Percentiles rank a stretch among this genome's conserved stretches.
Conservation (phyloP, 2,113 vertebrate genomes). For the Mastomys natalensis region DNA sequence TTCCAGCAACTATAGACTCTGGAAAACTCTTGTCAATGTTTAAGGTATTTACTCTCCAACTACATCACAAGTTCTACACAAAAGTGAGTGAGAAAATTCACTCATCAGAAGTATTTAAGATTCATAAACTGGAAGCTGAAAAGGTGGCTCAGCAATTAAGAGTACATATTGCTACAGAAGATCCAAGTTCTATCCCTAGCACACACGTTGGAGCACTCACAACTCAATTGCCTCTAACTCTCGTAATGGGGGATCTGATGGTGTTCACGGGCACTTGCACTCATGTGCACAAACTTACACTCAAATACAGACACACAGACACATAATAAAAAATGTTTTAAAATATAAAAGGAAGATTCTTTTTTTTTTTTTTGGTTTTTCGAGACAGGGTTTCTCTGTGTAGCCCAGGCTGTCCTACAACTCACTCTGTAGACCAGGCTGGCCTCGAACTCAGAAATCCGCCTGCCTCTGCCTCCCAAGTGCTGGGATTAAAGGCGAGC, state of each 20-base stretch:
- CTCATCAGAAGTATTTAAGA: background rate
- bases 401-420: too few relatives aligned
- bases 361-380: too few relatives aligned
- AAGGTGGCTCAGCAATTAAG: background rate
- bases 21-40: background rate
- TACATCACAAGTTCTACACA: slow-evolving; percentile 10
- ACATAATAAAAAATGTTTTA: background rate
- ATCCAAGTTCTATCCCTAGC: background rate
- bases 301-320: background rate
- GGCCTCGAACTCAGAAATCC: too few relatives aligned
- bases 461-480: too few relatives aligned
- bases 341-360: background rate
- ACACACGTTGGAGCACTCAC: background rate
- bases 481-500: too few relatives aligned
- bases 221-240: background rate
- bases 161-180: background rate
- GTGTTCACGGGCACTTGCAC: background rate
- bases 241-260: too few relatives aligned
- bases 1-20: background rate
- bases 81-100: background rate
- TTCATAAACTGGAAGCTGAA: slow-evolving; percentile 13
- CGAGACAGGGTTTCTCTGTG: too few relatives aligned
- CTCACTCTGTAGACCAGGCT: too few relatives aligned
- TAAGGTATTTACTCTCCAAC: background rate
- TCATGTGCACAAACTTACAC: background rate